Conservation (phyloP, 2,797 vertebrate species). For the Pelobates cultripes region DNA sequence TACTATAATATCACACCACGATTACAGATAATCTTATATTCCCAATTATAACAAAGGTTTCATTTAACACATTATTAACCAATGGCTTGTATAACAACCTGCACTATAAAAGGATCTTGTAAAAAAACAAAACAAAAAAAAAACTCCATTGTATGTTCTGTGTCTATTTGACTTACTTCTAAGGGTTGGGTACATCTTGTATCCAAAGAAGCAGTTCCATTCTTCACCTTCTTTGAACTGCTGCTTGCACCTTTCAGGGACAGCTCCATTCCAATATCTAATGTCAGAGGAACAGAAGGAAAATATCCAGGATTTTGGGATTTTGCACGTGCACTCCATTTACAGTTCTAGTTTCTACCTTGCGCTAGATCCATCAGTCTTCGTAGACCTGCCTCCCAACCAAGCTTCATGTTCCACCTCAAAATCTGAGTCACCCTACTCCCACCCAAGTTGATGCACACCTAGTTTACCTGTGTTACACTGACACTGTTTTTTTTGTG, state of each 20-base stretch:
- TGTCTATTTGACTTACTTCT: slow-evolving; percentile 78
- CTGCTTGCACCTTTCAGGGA: slow-evolving; percentile 86
- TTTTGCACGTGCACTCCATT: no score
- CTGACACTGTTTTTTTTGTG: background rate
- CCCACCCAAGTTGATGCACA: background rate
- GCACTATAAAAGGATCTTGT: no score
- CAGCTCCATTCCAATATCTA: slow-evolving; percentile 92
- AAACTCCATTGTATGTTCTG: no score
- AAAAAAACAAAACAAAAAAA: no score
- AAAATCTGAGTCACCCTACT: background rate
- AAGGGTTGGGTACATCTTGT: slow-evolving; percentile 93
- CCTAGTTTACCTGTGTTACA: background rate
- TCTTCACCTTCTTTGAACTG: slow-evolving; percentile 89
- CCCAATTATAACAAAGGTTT: no score
- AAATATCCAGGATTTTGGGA: background rate
- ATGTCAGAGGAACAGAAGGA: slow-evolving; percentile 25
- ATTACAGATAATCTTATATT: no score
- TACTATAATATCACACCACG: no score
- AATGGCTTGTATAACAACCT: no score
- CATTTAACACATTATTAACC: no score
- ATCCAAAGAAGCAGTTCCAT: slow-evolving; percentile 98
- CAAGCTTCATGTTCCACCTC: background rate
- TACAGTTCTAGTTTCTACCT: no score
- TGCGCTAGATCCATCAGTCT: no score
- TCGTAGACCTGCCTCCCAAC: no score